Base-by-base conservation (phyloP, 2,113 vertebrate species). In the Nothobranchius kuhntae region DNA sequence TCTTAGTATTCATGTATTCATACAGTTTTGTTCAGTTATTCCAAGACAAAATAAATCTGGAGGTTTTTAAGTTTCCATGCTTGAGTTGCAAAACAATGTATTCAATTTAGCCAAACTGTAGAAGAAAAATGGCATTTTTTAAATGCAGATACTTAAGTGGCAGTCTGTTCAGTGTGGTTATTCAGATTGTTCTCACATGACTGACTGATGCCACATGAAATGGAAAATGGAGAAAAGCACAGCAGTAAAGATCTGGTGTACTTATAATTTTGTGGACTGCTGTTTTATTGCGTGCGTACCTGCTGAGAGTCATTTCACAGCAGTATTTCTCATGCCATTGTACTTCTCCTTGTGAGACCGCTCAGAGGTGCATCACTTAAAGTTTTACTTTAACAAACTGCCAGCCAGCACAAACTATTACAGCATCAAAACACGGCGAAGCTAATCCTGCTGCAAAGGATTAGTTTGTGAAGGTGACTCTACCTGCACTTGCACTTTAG, bases 401-500 rank as follows among this genome's bases (percentile, higher is more conserved):
- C 51, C 13, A 45, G 21, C 46, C n/a, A 7, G 59, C 51, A 61
- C 47, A 63, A 63, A 40, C 59, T 21, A 21, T 21, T 21, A 21
- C 21, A 21, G 21, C 70, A 68, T 71, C 66, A 73, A 71, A 80
- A 72, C 53, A 51, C 1, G 0, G 3, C 45, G 36, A 60, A 70
- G 36, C 53, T 77, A 53, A 53, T 71, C 65, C 67, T 61, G 62
- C 71, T 76, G 70, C 52, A n/a, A 70, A 62, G 77, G 78, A 86
- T 87, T 84, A 85, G 81, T 67, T 58, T 78, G 85, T 91, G 83
- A 92, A 92, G 90, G 92, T 91, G 90, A 91, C 87, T 82, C 84
- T 68, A 82, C 82, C 82, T 88, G 86, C 75, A 82, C 72, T 89
- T 89, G 87, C 86, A 85, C 69, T 79, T 81, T 50, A 80, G 4